Evolutionary conservation across 2,797 vertebrate species (phyloP).

Genomic region (Monodelphis domestica): DNA sequence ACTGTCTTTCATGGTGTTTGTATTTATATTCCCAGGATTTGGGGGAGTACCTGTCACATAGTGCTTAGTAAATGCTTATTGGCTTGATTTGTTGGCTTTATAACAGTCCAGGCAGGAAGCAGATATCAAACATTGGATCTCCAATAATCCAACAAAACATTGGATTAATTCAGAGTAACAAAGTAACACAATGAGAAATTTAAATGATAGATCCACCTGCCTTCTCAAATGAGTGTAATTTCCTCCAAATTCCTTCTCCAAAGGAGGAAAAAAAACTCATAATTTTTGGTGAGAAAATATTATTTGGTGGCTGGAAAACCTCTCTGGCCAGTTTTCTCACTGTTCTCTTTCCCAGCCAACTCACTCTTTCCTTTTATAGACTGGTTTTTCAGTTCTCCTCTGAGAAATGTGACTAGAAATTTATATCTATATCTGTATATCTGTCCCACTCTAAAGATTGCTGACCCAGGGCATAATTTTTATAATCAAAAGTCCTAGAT

Average conservation of each 20-base stretch:
- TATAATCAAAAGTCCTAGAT: not conserved
- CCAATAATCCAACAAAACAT: not conserved
- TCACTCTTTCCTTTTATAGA: no score
- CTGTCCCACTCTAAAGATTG: not conserved
- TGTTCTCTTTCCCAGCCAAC: no score
- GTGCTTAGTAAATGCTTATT: not conserved
- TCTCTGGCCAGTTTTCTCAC: not conserved
- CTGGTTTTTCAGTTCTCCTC: no score
- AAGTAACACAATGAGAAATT: not conserved
- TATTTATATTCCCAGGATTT: not conserved
- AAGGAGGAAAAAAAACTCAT: not conserved
- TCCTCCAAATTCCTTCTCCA: not conserved
- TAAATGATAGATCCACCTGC: not conserved
- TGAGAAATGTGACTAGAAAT: no score
- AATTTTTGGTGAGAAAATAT: not conserved
- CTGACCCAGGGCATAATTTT: not conserved
- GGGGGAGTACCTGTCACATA: not conserved
- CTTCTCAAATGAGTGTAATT: not conserved
- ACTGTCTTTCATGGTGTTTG: not conserved
- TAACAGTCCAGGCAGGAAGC: not conserved
- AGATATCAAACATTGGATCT: not conserved
- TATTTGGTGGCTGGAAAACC: not conserved
- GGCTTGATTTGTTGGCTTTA: not conserved
- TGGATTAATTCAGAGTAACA: not conserved
- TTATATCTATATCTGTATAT: no score